phyloP scores from a whole-genome alignment of 2,113 vertebrate species.

The Illadopsis cleaveri region DNA sequence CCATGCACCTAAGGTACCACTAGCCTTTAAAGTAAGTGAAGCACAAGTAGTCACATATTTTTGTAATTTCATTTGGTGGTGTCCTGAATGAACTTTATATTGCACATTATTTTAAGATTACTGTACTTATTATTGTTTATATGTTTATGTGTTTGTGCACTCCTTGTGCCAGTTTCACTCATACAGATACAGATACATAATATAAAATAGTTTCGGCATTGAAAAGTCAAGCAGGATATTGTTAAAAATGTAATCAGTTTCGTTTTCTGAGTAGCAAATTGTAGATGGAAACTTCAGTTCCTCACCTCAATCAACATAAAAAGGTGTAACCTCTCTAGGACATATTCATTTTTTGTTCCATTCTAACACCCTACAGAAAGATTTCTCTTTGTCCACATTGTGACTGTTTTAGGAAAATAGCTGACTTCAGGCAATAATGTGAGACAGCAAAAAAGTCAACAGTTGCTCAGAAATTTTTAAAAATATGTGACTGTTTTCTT shows the following conservation, averaged over 20 bases:
- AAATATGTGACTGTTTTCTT: not conserved
- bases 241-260: not conserved
- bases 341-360: not conserved
- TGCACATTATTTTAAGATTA: not conserved
- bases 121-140: not conserved
- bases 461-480: not conserved
- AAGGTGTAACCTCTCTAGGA: not conserved
- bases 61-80: not conserved
- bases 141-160: not conserved
- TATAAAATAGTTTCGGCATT: not conserved
- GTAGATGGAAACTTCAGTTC: not conserved
- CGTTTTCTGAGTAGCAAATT: not conserved
- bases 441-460: not conserved
- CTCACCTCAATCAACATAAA: not conserved
- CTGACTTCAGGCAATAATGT: not conserved
- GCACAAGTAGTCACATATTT: not conserved
- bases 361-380: not conserved
- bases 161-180: not conserved
- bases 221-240: not conserved
- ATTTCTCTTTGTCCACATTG: not conserved
- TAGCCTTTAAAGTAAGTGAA: not conserved
- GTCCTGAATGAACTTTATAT: not conserved
- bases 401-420: not conserved
- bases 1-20: not conserved
- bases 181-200: too few species aligned